phyloP scores from a whole-genome alignment of 2,888 invertebrate species.

The Cephus pulcher region DNA sequence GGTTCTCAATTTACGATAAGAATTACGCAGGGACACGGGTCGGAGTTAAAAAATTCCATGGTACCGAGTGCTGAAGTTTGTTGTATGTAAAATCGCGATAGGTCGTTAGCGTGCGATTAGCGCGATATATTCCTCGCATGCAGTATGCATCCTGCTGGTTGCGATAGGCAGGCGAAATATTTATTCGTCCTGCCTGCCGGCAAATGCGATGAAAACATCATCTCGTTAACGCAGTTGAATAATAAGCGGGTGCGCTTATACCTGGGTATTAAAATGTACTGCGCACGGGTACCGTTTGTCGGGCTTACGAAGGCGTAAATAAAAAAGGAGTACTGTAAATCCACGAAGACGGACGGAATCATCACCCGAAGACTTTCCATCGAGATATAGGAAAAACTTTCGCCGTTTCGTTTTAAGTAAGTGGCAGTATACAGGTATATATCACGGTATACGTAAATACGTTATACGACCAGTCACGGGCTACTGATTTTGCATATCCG shows the following conservation, averaged over 20 bases:
- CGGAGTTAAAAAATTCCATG: conserved; percentile 48
- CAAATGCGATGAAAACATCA: conserved; percentile 3
- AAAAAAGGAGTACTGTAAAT: not conserved
- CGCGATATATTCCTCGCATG: not conserved
- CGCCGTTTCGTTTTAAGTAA: not conserved
- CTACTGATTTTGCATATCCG: not conserved
- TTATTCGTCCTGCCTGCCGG: conserved; percentile 4
- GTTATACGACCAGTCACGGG: not conserved
- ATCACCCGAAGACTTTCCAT: not conserved
- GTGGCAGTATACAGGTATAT: not conserved
- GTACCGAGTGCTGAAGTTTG: conserved; percentile 60
- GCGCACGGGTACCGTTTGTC: not conserved
- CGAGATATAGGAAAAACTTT: not conserved
- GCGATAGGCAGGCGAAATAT: not conserved
- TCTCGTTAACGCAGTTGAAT: conserved; percentile 6
- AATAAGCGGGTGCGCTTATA: not conserved
- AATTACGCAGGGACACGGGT: conserved; percentile 20
- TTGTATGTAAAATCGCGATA: conserved; percentile 49
- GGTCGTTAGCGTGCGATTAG: not conserved
- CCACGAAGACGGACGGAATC: not conserved
- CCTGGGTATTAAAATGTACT: not conserved
- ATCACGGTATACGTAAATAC: not conserved
- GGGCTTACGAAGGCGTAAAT: not conserved
- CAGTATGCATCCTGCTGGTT: not conserved
- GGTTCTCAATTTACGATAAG: conserved; percentile 4